A percentile compares a stretch with the other conserved stretches of the same genome.
Evolutionary conservation across 92 coral and sea anemone species (phyloP).

Genomic region (Epizoanthus illoricatus): DNA sequence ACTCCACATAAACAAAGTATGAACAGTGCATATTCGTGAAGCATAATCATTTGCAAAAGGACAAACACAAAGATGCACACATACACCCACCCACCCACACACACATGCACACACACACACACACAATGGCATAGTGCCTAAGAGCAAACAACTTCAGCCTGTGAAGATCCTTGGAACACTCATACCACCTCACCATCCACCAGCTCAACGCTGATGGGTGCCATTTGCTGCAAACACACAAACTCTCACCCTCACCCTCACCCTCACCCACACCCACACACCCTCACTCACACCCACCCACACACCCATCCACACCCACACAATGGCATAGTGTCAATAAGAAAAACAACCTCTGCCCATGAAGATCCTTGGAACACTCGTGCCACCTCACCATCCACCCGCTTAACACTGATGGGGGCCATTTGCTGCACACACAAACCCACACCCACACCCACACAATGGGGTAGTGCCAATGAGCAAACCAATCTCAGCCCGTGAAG

Average conservation of each 20-base stretch:
- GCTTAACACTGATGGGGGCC: conserved; percentile 87
- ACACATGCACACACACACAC: too few species aligned
- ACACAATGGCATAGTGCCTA: neutral
- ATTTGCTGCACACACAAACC: conserved; percentile 50
- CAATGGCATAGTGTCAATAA: neutral
- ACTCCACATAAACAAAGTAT: too few species aligned
- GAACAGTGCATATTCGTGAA: too few species aligned
- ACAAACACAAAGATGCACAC: too few species aligned
- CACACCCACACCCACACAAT: neutral
- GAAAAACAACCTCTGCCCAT: conserved; percentile 78
- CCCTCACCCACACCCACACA: too few species aligned
- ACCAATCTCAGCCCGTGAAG: conserved; percentile 85
- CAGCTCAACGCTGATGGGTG: conserved; percentile 88
- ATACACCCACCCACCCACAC: too few species aligned
- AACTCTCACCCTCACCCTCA: too few species aligned
- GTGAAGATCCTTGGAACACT: conserved; percentile 75
- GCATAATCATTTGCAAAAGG: too few species aligned
- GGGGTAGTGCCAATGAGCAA: too few species aligned
- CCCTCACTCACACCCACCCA: neutral
- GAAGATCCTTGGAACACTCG: conserved; percentile 80
- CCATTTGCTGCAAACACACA: conserved; percentile 67
- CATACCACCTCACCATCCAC: conserved; percentile 92
- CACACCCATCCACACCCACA: neutral
- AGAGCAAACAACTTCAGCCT: conserved; percentile 74
- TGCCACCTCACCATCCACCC: conserved; percentile 91